Base-by-base conservation (phyloP, 2,888 invertebrate species). In the Zele albiditarsus region DNA sequence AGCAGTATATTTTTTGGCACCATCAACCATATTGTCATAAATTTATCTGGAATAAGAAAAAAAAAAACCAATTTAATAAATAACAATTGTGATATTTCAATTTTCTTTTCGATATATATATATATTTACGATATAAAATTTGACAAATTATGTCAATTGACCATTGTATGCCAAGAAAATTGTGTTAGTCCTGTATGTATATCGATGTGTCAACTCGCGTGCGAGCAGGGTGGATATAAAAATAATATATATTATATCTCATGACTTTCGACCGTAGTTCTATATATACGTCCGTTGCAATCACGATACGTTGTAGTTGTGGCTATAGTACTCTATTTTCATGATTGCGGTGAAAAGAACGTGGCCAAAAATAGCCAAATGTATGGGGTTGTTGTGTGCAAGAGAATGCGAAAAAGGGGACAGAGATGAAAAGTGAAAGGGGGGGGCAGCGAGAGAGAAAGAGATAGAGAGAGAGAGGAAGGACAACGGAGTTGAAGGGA, bases 211-310 rank as follows among this genome's bases (percentile, higher is more conserved):
- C 20, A 53, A 38, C 1, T 20, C 8, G 46, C 20, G 53, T 53
- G 8, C 20, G n/a, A 53, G 53, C n/a, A 58, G 42, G 67, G 73
- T 75, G 75, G 75, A 77, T 73, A 69, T 74, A 65, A 74, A 74
- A 70, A 69, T 74, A 70, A 74, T 74, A 57, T 74, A 57, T 70
- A 74, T 74, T 70, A 70, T 12, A 63, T 63, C 65, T 38, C 33
- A 33, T 53, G 16, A 60, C n/a, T 63, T 65, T 20, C 65, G 42
- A 28, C 68, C 73, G 62, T 46, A 46, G 33, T 49, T 25, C 8
- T 53, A 10, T 53, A 10, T 53, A 58, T 58, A 70, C 73, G 82
- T 80, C 82, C 82, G 62, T 27, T 27, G 82, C 83, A 83, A 84
- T 84, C 84, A 84, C 80, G 68, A 77, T 57, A 73, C 46, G 60